Base-by-base conservation (phyloP, 1,140 invertebrate genomes). In the Ostrea edulis region DNA sequence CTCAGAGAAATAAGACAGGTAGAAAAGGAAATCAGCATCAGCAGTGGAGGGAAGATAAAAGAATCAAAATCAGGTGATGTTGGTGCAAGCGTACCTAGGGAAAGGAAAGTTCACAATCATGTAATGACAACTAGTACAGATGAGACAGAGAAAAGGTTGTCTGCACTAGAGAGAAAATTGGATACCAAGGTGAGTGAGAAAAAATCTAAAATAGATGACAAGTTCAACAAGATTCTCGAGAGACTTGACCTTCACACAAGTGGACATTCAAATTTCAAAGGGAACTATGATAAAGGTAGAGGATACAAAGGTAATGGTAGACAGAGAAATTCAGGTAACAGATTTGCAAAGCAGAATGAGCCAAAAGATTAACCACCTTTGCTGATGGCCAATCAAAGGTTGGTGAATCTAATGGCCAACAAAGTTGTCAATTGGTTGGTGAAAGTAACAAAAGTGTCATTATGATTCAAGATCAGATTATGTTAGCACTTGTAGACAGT, bases 151-250 rank as follows among this genome's bases (percentile, higher is more conserved):
- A 55, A 55, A 62, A 85, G 55, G 12, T 58, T 58, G 4, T 7
- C 84, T 12, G 20, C 52, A 85, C 22, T 85, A 35, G 22, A 85
- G 8, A 58, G 58, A 2, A 85, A 62, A 35, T 25, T 85, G 35
- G 84, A 62, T 35, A 29, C 54, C 20, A n/a, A 58, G 14, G n/a
- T n/a, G n/a, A 22, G 35, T 44, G 58, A 62, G 55, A 12, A 65
- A 35, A 54, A 85, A 85, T 7, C 14, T n/a, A 85, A 35, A 35
- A 58, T 85, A 3, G 22, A 85, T 20, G 55, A 58, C 55, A 53
- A 85, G 17, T 14, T 85, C 12, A 58, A 85, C 7, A 85, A 85
- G 29, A 85, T 85, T 62, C 25, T 85, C 9, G 29, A 62, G 53
- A 62, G 35, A 62, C 12, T 77, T 35, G n/a, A 77, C 25, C 0